Base-by-base conservation (phyloP, 2,113 vertebrate genomes). In the Indri indri region DNA sequence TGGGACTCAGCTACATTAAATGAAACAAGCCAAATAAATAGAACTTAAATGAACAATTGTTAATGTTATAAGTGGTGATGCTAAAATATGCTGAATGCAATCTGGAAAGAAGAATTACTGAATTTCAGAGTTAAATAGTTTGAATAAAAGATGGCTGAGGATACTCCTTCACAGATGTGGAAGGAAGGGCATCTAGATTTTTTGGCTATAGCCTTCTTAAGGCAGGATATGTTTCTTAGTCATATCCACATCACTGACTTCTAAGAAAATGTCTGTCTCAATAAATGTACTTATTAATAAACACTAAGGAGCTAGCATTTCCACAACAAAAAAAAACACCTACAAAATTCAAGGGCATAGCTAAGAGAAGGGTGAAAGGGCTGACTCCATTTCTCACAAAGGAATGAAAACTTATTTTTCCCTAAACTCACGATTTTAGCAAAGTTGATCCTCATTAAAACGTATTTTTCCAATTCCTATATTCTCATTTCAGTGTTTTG, bases 291-390 rank as follows among this genome's bases (percentile, higher is more conserved):
- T 93, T 96, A 42, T 88, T 93, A 91, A 96, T 95, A 66, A 94
- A 96, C 47, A 97, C 95, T 77, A 96, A 95, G 54, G 68, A 93
- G 27, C 52, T 97, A 83, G 74, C 61, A 96, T 93, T 96, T 93
- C 57, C 42, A 91, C 50, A 79, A 94, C 3, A 42, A 42, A 42
- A 54, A 11, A 73, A 88, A 88, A 88, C n/a, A 68, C 32, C 57
- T 73, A 95, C 71, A 79, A 91, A 97, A 79, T 77, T 91, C 57
- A 94, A 88, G 76, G 65, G 3, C 70, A 71, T 61, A 88, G 52
- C 40, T 92, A 89, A 76, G 18, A 88, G 23, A 90, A 82, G 71
- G 27, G 6, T 93, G 4, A 88, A 96, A 91, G 73, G 10, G 7
- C 40, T 50, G 42, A 94, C 34, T 90, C 25, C 27, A 40, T 90